Conservation (phyloP, 2,113 vertebrate species). For the Leucopsar rothschildi region DNA sequence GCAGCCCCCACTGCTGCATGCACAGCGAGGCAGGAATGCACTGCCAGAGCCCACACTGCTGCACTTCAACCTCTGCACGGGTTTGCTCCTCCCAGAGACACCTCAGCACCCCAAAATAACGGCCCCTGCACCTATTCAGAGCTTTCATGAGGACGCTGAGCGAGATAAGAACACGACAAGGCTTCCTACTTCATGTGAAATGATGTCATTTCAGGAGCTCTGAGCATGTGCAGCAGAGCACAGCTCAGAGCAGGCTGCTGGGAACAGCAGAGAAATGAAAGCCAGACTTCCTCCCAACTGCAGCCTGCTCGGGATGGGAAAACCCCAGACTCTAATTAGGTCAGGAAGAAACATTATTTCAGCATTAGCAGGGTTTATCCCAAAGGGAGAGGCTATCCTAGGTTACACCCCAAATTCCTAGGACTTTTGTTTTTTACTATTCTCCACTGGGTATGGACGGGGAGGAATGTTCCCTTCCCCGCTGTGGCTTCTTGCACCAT, state of each 20-base stretch:
- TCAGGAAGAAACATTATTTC: slow-evolving; percentile 60
- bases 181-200: not conserved
- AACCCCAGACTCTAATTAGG: slow-evolving; percentile 59
- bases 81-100: not conserved
- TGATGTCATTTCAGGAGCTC: slow-evolving; percentile 39
- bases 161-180: not conserved
- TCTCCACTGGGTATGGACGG: rapidly evolving
- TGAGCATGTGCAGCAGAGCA: slow-evolving; percentile 35
- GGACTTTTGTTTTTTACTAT: not conserved
- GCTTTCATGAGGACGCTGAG: not conserved
- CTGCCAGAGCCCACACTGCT: not conserved
- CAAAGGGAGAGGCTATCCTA: slow-evolving; percentile 47
- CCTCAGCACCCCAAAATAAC: not conserved
- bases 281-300: slow-evolving; percentile 59
- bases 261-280: slow-evolving; percentile 57
- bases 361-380: slow-evolving; percentile 59
- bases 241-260: not conserved
- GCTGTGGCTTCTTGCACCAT: not conserved
- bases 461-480: not conserved
- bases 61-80: not conserved
- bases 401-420: slow-evolving; percentile 49
- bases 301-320: slow-evolving; percentile 38
- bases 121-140: not conserved
- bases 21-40: not conserved
- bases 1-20: not conserved